Evolutionary conservation across 2,888 invertebrate species (phyloP).

Genomic region (Coleophora deauratella): DNA sequence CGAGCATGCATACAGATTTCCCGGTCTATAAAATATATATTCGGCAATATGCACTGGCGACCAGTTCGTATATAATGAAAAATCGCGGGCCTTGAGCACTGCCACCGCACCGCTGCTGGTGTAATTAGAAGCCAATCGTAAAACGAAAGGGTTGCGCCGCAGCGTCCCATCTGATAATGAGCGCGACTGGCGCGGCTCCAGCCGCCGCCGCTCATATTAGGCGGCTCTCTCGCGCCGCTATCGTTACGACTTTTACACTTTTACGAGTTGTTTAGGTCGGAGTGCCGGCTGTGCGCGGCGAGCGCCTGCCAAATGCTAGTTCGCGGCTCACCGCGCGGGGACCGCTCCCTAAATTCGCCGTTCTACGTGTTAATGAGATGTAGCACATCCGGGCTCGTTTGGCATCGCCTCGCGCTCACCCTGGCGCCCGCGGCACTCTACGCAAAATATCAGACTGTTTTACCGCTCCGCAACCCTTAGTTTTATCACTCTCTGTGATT

Average conservation of each 20-base stretch:
- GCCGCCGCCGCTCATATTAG: slow-evolving; percentile 65
- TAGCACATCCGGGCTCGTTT: slow-evolving; percentile 55
- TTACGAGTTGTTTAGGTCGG: slow-evolving; percentile 73
- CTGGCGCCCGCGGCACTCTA: slow-evolving; percentile 19
- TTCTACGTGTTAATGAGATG: slow-evolving; percentile 64
- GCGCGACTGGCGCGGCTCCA: slow-evolving; percentile 68
- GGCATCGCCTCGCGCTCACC: slow-evolving; percentile 32
- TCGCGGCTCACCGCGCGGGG: slow-evolving; percentile 67
- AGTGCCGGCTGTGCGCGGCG: slow-evolving; percentile 49
- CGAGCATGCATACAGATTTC: slow-evolving; percentile 40
- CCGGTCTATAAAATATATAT: slow-evolving; percentile 61
- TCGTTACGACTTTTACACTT: slow-evolving; percentile 73
- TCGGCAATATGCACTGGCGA: slow-evolving; percentile 51
- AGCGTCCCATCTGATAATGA: slow-evolving; percentile 73
- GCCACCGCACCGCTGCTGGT: slow-evolving; percentile 59
- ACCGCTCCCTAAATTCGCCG: slow-evolving; percentile 54
- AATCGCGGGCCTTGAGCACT: slow-evolving; percentile 29
- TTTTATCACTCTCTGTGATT: slow-evolving; percentile 13
- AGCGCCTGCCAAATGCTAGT: slow-evolving; percentile 68
- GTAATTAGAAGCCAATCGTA: slow-evolving; percentile 74
- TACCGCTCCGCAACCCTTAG: slow-evolving; percentile 9
- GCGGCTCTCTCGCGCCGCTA: slow-evolving; percentile 54
- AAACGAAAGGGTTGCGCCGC: slow-evolving; percentile 67
- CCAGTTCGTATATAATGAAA: slow-evolving; percentile 52
- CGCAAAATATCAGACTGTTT: slow-evolving; percentile 26